These are phyloP conservation scores for Leptinotarsa peninsularis DNA, from an alignment of 2,888 invertebrate genomes.

Conservation along the genomic window DNA sequence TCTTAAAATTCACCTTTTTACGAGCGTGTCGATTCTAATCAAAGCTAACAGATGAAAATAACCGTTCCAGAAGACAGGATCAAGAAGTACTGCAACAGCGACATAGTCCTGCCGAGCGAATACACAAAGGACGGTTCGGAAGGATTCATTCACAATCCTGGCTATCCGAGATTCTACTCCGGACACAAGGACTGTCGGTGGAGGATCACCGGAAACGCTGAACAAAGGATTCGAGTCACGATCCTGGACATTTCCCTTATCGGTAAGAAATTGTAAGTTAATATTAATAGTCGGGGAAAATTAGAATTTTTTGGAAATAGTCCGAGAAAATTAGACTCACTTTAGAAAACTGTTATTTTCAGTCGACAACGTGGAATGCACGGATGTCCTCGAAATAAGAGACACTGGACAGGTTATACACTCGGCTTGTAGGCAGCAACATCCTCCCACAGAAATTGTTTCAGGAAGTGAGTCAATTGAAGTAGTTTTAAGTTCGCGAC, in stretches of 20 bases:
- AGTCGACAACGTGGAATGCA: slow-evolving; percentile 58
- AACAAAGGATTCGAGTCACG: slow-evolving; percentile 75
- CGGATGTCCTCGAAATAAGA: slow-evolving; percentile 68
- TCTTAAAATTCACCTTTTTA: not conserved
- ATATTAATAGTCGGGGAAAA: not conserved
- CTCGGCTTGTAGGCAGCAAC: slow-evolving; percentile 70
- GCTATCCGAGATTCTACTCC: slow-evolving; percentile 81
- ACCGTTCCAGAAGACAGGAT: slow-evolving; percentile 65
- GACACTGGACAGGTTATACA: slow-evolving; percentile 68
- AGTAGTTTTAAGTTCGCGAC: slow-evolving; percentile 54
- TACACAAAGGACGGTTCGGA: slow-evolving; percentile 66
- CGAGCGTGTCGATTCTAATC: not conserved
- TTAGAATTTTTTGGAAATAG: not conserved
- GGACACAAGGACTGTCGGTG: slow-evolving; percentile 76
- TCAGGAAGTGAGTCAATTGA: slow-evolving; percentile 68
- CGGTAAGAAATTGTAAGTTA: slow-evolving; percentile 66
- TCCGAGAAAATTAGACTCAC: not conserved
- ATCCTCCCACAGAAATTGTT: slow-evolving; percentile 67
- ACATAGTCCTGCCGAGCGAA: slow-evolving; percentile 63
- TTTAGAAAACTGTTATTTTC: not conserved
- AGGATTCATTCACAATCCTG: slow-evolving; percentile 78
- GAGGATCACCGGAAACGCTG: slow-evolving; percentile 73
- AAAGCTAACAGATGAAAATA: not conserved
- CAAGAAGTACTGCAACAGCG: slow-evolving; percentile 67
- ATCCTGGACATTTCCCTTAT: slow-evolving; percentile 79